Conservation (phyloP, 2,888 invertebrate genomes). For the Drosophila fungiperda region DNA sequence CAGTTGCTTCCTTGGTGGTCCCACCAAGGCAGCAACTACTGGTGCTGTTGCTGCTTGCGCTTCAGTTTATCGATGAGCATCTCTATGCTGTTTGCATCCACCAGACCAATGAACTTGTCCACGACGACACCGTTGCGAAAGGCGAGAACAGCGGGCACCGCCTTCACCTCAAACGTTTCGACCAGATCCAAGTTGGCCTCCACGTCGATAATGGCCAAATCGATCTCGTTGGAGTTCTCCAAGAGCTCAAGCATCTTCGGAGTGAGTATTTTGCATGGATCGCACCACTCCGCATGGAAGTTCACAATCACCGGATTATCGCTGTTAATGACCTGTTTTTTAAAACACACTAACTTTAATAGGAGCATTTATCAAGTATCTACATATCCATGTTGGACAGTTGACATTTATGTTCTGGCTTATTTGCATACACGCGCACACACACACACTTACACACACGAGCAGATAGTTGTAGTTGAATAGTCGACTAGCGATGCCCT, state of each 20-base stretch:
- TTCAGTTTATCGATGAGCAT: constrained; percentile 89
- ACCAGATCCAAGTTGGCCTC: constrained; percentile 93
- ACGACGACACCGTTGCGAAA: constrained; percentile 93
- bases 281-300: constrained; percentile 96
- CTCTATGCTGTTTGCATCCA: constrained; percentile 92
- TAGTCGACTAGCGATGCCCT: constrained; percentile 32
- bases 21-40: constrained; percentile 31
- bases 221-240: constrained; percentile 89
- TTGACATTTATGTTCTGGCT: constrained; percentile 19
- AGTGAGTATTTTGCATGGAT: constrained; percentile 94
- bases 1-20: not conserved
- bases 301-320: constrained; percentile 94
- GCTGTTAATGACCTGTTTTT: constrained; percentile 90
- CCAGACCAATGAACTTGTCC: constrained; percentile 95
- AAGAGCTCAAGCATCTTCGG: constrained; percentile 92
- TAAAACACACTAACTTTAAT: constrained; percentile 6
- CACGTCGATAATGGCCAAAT: constrained; percentile 93
- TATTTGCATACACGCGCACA: constrained; percentile 62
- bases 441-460: not conserved
- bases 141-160: constrained; percentile 90
- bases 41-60: constrained; percentile 71
- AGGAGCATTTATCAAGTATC: constrained; percentile 1
- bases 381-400: constrained; percentile 9
- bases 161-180: constrained; percentile 92
- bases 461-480: not conserved